Conservation (phyloP, 2,797 vertebrate species). For the Novumbra hubbsi region DNA sequence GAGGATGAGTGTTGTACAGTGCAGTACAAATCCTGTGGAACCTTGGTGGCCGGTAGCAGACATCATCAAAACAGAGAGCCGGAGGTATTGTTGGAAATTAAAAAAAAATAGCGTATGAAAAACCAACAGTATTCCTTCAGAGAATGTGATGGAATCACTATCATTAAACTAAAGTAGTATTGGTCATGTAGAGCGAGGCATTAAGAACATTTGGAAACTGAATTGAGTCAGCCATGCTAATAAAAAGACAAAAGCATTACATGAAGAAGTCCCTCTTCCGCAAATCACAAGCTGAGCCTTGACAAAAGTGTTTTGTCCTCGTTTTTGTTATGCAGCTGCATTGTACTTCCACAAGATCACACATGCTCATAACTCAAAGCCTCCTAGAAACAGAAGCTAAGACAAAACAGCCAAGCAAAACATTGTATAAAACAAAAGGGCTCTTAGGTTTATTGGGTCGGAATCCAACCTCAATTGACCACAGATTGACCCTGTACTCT, state of each 20-base stretch:
- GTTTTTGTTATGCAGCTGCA: not conserved
- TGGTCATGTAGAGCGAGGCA: not conserved
- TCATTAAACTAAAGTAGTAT: not conserved
- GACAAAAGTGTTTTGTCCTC: not conserved
- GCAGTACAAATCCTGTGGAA: not conserved
- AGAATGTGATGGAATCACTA: too few species aligned
- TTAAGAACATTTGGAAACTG: not conserved
- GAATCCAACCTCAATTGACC: not conserved
- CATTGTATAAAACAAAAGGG: not conserved
- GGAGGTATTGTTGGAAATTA: too few species aligned
- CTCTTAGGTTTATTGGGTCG: not conserved
- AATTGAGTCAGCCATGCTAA: not conserved
- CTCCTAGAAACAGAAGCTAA: not conserved
- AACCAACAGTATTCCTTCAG: too few species aligned
- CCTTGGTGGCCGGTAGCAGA: not conserved
- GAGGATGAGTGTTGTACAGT: not conserved
- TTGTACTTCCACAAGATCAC: not conserved
- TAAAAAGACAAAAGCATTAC: not conserved
- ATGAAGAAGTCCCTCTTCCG: not conserved
- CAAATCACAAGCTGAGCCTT: not conserved
- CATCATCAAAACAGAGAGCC: too few species aligned
- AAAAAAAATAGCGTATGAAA: too few species aligned
- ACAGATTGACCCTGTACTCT: not conserved
- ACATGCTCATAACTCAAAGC: not conserved
- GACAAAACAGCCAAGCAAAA: not conserved